Percentiles rank a stretch among this genome's conserved stretches.
These are phyloP conservation scores for Podarcis cretensis DNA, from an alignment of 2,113 vertebrate genomes.

Conservation along the genomic window DNA sequence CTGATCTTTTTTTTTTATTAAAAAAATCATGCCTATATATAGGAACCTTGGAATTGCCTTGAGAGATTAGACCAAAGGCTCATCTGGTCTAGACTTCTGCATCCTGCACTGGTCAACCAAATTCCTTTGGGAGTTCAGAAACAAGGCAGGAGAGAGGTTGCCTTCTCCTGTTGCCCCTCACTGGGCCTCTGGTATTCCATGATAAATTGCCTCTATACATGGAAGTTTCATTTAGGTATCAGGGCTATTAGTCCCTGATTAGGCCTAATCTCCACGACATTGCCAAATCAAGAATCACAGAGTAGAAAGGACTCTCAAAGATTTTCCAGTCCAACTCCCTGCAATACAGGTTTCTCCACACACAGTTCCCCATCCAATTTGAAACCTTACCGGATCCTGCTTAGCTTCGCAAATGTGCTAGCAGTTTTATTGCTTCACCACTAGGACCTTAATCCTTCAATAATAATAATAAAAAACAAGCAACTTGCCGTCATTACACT, in stretches of 20 bases:
- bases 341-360: no score
- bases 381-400: no score
- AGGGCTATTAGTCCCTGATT: neutral
- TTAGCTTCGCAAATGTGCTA: no score
- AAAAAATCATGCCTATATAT: neutral
- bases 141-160: neutral
- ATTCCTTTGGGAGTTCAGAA: neutral
- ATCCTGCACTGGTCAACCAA: neutral
- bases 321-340: no score
- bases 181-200: neutral
- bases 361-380: no score
- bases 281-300: neutral
- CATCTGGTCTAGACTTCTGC: neutral
- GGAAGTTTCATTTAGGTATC: no score
- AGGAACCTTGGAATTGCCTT: neutral
- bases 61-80: neutral
- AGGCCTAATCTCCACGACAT: neutral
- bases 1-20: neutral
- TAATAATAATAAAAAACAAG: no score
- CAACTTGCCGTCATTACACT: no score
- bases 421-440: no score
- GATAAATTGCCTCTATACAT: neutral
- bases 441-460: no score
- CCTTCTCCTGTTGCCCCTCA: no score
- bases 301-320: no score